Evolutionary conservation across 2,113 vertebrate species (phyloP), one percentile per base, ranked within the genome.

Genomic region (Leucosticte australis): DNA sequence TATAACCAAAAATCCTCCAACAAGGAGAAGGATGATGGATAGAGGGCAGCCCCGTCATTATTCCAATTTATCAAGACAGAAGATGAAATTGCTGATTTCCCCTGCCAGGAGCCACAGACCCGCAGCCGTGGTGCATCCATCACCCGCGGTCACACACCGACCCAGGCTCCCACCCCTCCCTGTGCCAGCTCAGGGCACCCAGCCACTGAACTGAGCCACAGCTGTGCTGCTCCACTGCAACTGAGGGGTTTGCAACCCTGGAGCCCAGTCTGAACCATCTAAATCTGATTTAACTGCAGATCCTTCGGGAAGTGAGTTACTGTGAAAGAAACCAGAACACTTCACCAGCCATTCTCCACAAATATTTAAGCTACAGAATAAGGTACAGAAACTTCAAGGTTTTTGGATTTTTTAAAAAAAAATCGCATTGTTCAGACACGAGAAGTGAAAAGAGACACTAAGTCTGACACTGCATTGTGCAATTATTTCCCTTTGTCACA

Each of bases 141-240:
- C 91, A 27, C n/a, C 31, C 14, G 0, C 2, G 1, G 73, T 3
- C 6, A 0, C 0, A 0, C 67, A 9, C 3, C 2, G 2, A 39
- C 9, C 70, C 4, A 7, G 9, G 37, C 39, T 75, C 64, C 47
- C 42, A 5, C 39, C 68, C 10, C 31, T 3, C 6, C 62, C 3
- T 3, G 33, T 56, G 91, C 85, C 88, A 85, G 91, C 67, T 30
- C 57, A 88, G 86, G 67, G 80, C 78, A 27, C 33, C 60, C 27
- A 4, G 79, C 11, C 10, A 13, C 15, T 22, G 10, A 37, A 12
- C 62, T 10, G 37, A 62, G 22, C 30, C 79, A 33, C 31, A 26
- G 7, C 76, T 41, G 4, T 31, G 71, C 59, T 60, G 3, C 8
- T 16, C 46, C 63, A 30, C 4, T 39, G 63, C 83, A 64, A 4